A percentile compares a stretch with the other conserved stretches of the same genome.
Conservation (phyloP, 2,113 vertebrate genomes). For the Laterallus jamaicensis region DNA sequence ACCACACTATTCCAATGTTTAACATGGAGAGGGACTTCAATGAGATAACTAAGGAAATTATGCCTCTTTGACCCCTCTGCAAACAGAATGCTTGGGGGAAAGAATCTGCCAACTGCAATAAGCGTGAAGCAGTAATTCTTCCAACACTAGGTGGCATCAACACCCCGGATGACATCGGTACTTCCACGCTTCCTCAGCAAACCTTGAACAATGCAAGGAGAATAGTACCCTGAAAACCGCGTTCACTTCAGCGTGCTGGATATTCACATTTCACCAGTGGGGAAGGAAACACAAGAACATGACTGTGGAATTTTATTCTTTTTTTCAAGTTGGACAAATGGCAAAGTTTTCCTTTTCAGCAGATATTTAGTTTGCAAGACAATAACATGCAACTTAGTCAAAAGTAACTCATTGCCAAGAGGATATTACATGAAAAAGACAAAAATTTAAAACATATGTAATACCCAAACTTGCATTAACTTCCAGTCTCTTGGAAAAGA, state of each 20-base stretch:
- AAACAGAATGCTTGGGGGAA: not conserved
- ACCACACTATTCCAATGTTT: not conserved
- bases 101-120: not conserved
- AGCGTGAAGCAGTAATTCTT: not conserved
- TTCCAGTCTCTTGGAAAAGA: not conserved
- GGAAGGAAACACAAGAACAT: not conserved
- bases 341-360: not conserved
- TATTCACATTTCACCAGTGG: not conserved
- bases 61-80: not conserved
- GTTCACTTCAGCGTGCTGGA: not conserved
- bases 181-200: not conserved
- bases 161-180: not conserved
- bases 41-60: not conserved
- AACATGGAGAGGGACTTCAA: not conserved
- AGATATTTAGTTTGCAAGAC: not conserved
- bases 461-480: not conserved
- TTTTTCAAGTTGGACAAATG: not conserved
- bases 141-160: slow-evolving; percentile 53
- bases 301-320: not conserved
- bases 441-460: not conserved
- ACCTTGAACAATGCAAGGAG: not conserved
- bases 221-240: not conserved
- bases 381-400: not conserved
- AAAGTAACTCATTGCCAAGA: not conserved
- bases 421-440: not conserved